Conservation (phyloP, 1,140 invertebrate species). For the Spodoptera litura region DNA sequence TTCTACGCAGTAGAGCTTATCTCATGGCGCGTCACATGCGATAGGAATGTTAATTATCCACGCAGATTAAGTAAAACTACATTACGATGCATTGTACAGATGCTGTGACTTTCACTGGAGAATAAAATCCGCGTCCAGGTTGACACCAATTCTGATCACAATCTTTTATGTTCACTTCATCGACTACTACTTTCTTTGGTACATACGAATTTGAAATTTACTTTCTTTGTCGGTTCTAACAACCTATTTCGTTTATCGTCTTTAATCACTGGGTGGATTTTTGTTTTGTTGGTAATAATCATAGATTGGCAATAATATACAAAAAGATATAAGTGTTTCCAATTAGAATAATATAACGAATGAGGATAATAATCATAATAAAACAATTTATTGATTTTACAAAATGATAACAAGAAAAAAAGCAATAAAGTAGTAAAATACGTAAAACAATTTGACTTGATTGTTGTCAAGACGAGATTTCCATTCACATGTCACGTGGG, state of each 20-base stretch:
- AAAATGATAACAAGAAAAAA: too few relatives aligned
- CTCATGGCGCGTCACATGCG: constrained; percentile 25
- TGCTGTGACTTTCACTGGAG: constrained; percentile 33
- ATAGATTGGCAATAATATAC: too few relatives aligned
- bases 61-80: constrained; percentile 41
- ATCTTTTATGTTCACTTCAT: constrained; percentile 38
- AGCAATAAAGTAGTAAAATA: too few relatives aligned
- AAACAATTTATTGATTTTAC: too few relatives aligned
- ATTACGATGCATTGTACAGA: constrained; percentile 40
- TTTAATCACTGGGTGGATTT: too few relatives aligned
- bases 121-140: constrained; percentile 34
- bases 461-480: too few relatives aligned
- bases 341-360: too few relatives aligned
- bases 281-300: too few relatives aligned
- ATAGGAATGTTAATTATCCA: constrained; percentile 30
- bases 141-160: constrained; percentile 45
- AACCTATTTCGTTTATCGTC: not conserved
- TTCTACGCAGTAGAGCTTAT: constrained; percentile 43
- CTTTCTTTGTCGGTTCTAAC: not conserved
- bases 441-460: too few relatives aligned
- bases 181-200: constrained; percentile 13
- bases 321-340: too few relatives aligned
- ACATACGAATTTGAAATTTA: constrained; percentile 5
- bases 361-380: too few relatives aligned
- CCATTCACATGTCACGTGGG: too few relatives aligned